Conservation (phyloP, 2,113 vertebrate species). For the Atrichornis clamosus region DNA sequence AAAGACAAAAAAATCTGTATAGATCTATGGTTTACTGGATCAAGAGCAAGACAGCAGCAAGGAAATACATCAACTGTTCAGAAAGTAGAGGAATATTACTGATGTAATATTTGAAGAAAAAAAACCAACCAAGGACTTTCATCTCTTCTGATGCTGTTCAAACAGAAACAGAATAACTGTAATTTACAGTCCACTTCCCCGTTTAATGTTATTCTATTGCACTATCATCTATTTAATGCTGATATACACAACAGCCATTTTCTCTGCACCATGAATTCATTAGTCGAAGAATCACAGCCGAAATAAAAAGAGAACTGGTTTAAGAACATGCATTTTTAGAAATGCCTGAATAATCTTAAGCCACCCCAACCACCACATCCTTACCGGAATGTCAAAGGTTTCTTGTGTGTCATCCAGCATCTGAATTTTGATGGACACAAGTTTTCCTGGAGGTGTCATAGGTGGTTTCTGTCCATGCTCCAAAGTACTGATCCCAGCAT, state of each 20-base stretch:
- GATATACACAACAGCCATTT: not conserved
- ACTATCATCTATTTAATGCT: not conserved
- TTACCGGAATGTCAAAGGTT: slow-evolving; percentile 93
- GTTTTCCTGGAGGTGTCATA: slow-evolving; percentile 86
- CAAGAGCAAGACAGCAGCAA: not conserved
- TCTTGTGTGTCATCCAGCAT: slow-evolving; percentile 96
- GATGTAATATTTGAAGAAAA: not conserved
- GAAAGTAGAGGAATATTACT: not conserved
- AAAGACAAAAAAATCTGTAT: not conserved
- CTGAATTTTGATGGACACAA: slow-evolving; percentile 87
- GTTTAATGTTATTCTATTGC: not conserved
- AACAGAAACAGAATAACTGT: not conserved
- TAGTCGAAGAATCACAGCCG: not conserved
- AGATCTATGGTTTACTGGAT: not conserved
- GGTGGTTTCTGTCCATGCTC: slow-evolving; percentile 89
- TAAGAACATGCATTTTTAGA: not conserved
- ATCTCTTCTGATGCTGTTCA: not conserved
- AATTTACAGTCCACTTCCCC: not conserved
- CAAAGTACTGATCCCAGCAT: slow-evolving; percentile 94
- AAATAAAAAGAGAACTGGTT: not conserved
- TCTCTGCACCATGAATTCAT: not conserved
- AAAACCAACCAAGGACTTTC: not conserved
- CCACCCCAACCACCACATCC: not conserved
- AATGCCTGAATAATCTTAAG: not conserved
- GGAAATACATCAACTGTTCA: not conserved